Evolutionary conservation across 2,797 vertebrate genomes (phyloP).

Genomic region (Macropus fuliginosus): DNA sequence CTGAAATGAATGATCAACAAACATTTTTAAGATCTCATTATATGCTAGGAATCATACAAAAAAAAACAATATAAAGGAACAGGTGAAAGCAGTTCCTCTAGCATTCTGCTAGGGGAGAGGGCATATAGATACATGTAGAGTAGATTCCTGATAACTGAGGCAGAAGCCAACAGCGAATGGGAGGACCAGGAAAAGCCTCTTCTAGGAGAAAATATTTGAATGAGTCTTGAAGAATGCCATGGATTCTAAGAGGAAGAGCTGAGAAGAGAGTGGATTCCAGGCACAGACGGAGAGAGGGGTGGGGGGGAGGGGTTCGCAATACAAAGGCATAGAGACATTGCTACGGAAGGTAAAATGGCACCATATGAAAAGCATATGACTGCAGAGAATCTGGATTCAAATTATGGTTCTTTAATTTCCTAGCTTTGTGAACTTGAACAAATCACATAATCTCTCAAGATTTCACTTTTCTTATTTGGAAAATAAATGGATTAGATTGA

Average conservation of each 20-base stretch:
- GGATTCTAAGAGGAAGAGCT: not conserved
- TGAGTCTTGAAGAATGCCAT: not conserved
- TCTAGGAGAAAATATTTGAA: not conserved
- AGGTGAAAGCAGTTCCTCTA: not conserved
- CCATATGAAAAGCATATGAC: not conserved
- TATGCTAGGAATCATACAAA: not conserved
- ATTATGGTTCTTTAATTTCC: not conserved
- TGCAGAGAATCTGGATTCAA: not conserved
- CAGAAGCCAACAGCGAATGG: not conserved
- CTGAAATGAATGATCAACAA: not conserved
- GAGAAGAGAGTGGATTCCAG: not conserved
- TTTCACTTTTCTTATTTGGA: constrained; percentile 48
- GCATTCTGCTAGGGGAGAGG: not conserved
- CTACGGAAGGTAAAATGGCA: not conserved
- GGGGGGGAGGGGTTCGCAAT: too few species aligned
- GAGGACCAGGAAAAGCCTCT: not conserved
- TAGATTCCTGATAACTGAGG: not conserved
- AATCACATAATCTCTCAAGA: constrained; percentile 9
- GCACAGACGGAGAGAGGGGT: too few species aligned
- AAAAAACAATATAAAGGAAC: not conserved
- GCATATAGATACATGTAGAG: not conserved
- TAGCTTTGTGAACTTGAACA: not conserved
- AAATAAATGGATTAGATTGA: constrained; percentile 30
- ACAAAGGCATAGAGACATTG: too few species aligned
- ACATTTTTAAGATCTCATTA: not conserved